phyloP scores from a whole-genome alignment of 2,888 invertebrate genomes.

The Ophion slaviceki region DNA sequence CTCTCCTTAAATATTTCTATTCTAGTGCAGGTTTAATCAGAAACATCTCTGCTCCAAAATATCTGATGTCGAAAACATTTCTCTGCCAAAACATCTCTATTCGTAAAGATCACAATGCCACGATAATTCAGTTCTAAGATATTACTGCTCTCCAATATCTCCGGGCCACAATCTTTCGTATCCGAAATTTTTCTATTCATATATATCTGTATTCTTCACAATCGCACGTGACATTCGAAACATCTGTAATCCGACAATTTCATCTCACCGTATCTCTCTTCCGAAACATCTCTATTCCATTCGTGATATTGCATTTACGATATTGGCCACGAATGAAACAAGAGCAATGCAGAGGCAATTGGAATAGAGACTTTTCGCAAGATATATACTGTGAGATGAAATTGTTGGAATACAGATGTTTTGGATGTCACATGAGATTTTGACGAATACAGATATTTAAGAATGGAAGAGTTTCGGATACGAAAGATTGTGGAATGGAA shows the following conservation, averaged over 20 bases:
- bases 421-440: no score
- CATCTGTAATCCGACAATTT: background rate
- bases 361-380: no score
- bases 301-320: no score
- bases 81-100: background rate
- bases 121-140: constrained; percentile 25
- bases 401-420: no score
- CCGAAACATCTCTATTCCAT: no score
- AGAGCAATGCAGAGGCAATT: no score
- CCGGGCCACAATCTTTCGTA: background rate
- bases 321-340: no score
- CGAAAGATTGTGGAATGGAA: no score
- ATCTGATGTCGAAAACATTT: background rate
- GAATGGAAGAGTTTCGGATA: no score
- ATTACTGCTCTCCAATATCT: background rate
- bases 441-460: no score
- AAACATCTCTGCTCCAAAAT: no score
- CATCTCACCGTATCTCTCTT: background rate
- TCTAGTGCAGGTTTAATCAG: background rate
- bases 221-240: background rate
- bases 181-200: background rate
- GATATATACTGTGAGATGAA: no score
- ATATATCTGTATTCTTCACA: background rate
- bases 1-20: background rate
- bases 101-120: background rate